Percentiles rank a stretch among this genome's conserved stretches.
phyloP scores from a whole-genome alignment of 2,797 vertebrate species.

The Propithecus perrieri region DNA sequence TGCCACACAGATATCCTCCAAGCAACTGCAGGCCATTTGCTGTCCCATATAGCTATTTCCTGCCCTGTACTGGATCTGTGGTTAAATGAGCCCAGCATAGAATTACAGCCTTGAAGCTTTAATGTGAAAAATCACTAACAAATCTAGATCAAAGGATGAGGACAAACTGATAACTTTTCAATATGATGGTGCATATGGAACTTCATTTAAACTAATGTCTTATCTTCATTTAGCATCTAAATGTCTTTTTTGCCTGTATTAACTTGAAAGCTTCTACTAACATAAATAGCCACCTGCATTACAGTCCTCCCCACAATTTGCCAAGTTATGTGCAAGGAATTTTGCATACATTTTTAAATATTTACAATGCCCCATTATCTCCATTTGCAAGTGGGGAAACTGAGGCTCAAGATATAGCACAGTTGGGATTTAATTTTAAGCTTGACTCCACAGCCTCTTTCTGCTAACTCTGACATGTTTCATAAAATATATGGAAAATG shows the following conservation, averaged over 20 bases:
- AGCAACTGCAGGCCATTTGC: background rate
- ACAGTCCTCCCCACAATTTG: background rate
- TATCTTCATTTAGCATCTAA: background rate
- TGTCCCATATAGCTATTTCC: background rate
- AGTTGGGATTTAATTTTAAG: background rate
- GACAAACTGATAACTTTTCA: background rate
- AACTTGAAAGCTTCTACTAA: slow-evolving; percentile 5
- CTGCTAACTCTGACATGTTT: background rate
- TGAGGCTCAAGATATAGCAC: background rate
- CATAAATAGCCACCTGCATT: background rate
- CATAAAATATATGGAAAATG: background rate
- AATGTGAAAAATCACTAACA: slow-evolving; percentile 24
- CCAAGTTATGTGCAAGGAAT: background rate
- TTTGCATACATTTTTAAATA: background rate
- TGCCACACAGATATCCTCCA: slow-evolving; percentile 34
- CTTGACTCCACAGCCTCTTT: background rate
- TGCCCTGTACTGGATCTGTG: background rate
- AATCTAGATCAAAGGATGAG: background rate
- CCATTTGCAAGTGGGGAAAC: background rate
- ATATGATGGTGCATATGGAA: background rate
- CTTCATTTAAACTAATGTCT: background rate
- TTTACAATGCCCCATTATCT: background rate
- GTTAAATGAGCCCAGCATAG: background rate
- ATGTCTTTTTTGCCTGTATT: background rate
- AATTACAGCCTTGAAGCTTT: background rate